A percentile compares a stretch with the other conserved stretches of the same genome.
Evolutionary conservation across 92 coral and sea anemone species (phyloP).

Genomic region (Palythoa heliodiscus): DNA sequence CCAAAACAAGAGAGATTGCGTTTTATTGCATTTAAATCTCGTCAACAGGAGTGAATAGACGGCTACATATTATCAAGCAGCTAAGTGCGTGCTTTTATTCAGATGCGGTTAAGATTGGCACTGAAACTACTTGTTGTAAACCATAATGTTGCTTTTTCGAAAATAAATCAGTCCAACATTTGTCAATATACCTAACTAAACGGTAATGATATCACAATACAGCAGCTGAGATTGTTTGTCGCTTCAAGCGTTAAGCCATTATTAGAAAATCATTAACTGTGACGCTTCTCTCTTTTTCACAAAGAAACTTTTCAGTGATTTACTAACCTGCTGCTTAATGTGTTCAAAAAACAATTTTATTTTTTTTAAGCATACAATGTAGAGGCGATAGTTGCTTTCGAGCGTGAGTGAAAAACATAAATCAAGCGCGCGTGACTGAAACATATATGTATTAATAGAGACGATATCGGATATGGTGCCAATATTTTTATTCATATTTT

Average conservation of each 20-base stretch:
- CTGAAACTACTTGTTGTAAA: no score
- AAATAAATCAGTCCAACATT: neutral
- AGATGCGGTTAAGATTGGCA: no score
- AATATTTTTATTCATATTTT: neutral
- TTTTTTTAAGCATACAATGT: neutral
- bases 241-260: neutral
- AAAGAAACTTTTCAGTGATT: neutral
- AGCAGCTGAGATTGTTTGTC: neutral
- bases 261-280: neutral
- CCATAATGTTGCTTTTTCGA: neutral
- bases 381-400: neutral
- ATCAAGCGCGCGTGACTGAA: neutral
- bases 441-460: neutral
- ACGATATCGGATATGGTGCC: slow-evolving; percentile 40
- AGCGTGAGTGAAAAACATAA: neutral
- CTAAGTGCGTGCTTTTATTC: no score
- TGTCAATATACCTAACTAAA: neutral
- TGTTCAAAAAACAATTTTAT: neutral
- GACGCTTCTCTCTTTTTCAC: neutral
- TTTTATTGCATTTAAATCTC: no score
- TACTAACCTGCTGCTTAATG: neutral
- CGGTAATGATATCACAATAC: neutral
- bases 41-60: no score
- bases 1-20: no score
- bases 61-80: no score